Percentiles rank a stretch among this genome's conserved stretches.
These are phyloP conservation scores for Limnephilus marmoratus DNA, from an alignment of 2,888 invertebrate species.

Conservation along the genomic window DNA sequence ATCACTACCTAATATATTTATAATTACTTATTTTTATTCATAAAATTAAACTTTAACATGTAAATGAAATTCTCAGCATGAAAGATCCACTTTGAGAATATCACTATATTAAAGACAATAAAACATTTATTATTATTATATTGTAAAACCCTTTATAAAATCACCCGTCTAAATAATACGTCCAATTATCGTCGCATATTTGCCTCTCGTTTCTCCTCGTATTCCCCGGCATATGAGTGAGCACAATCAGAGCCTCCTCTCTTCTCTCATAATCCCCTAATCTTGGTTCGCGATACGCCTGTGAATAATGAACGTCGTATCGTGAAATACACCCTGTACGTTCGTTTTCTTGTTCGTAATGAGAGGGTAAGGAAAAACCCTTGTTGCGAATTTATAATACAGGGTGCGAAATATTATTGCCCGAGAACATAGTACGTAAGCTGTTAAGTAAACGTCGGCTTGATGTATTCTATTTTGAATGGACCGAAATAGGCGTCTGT, in stretches of 20 bases:
- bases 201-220: not conserved
- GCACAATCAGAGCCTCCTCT: slow-evolving; percentile 2
- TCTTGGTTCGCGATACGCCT: slow-evolving; percentile 23
- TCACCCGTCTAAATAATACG: not conserved
- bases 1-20: too few species aligned
- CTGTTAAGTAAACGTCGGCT: not conserved
- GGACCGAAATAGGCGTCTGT: not conserved
- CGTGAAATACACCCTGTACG: not conserved
- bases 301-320: slow-evolving; percentile 31
- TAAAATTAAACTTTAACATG: too few species aligned
- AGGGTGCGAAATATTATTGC: not conserved
- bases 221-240: not conserved
- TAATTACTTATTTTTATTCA: too few species aligned
- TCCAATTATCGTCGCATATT: not conserved
- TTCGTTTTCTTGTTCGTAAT: not conserved
- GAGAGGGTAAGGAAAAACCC: slow-evolving; percentile 5
- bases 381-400: not conserved
- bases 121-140: not conserved
- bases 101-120: too few species aligned
- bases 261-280: slow-evolving; percentile 21
- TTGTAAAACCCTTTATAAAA: not conserved
- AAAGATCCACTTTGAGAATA: too few species aligned
- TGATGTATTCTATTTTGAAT: not conserved
- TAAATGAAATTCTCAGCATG: too few species aligned
- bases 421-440: not conserved